Conservation (phyloP, 2,797 vertebrate species). For the Oryzias dopingdopingensis region DNA sequence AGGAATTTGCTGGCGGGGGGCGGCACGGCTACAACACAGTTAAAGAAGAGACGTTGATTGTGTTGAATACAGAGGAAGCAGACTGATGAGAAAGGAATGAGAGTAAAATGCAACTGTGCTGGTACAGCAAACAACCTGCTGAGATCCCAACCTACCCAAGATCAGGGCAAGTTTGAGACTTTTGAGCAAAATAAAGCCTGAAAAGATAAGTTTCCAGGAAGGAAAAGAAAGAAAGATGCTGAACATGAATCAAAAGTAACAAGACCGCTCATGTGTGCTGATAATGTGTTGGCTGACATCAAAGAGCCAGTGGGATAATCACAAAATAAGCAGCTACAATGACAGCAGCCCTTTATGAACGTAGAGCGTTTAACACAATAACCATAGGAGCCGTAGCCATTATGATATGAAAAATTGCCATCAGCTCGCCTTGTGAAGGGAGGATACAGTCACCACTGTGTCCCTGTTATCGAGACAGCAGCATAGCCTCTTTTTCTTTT, state of each 20-base stretch:
- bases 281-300: too few relatives aligned
- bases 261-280: conserved; percentile 10
- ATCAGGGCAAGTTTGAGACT: conserved; percentile 3
- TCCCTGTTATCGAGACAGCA: conserved; percentile 66
- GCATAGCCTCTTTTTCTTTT: conserved; percentile 50
- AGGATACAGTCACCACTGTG: conserved; percentile 48
- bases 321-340: conserved; percentile 1
- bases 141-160: too few relatives aligned
- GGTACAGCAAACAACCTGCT: conserved; percentile 5
- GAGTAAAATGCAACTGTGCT: conserved; percentile 16
- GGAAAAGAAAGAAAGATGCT: conserved; percentile 30
- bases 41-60: conserved; percentile 32
- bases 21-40: conserved; percentile 26
- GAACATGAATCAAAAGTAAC: conserved; percentile 57
- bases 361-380: conserved; percentile 12
- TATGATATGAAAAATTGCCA: conserved; percentile 17
- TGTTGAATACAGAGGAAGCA: conserved; percentile 26
- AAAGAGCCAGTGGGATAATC: conserved; percentile 5
- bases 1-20: conserved; percentile 43
- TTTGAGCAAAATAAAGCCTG: conserved; percentile 3
- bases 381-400: conserved; percentile 17
- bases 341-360: conserved; percentile 15
- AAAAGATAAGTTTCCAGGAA: conserved; percentile 45
- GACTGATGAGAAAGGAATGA: conserved; percentile 14
- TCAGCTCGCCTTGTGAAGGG: conserved; percentile 31